These are phyloP conservation scores for Neelides folsomi DNA, from an alignment of 2,888 invertebrate species.

Conservation along the genomic window DNA sequence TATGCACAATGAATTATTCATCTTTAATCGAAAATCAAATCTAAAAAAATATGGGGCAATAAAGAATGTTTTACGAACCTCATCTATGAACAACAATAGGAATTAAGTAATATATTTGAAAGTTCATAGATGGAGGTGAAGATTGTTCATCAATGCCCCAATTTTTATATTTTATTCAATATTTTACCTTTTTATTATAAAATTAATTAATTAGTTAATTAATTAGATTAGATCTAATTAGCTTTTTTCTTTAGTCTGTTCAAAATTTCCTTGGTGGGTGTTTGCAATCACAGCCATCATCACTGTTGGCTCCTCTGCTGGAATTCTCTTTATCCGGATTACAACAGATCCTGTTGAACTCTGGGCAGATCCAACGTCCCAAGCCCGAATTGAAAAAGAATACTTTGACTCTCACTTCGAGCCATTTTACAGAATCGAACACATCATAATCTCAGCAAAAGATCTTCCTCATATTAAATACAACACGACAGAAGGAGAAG, in stretches of 20 bases:
- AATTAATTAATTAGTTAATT: too few relatives aligned
- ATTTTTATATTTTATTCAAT: too few relatives aligned
- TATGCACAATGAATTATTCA: too few relatives aligned
- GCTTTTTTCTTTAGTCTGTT: conserved; percentile 26
- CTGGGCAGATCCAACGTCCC: conserved; percentile 84
- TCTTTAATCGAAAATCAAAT: too few relatives aligned
- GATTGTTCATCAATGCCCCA: too few relatives aligned
- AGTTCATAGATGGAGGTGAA: too few relatives aligned
- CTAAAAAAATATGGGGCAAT: too few relatives aligned
- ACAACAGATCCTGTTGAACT: conserved; percentile 92
- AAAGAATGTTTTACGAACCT: too few relatives aligned
- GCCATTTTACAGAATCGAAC: conserved; percentile 88
- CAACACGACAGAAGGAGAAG: conserved; percentile 51
- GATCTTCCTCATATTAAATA: conserved; percentile 39
- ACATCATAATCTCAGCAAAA: conserved; percentile 58
- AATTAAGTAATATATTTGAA: too few relatives aligned
- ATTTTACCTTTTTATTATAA: too few relatives aligned
- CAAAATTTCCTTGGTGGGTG: conserved; percentile 22
- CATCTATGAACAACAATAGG: too few relatives aligned
- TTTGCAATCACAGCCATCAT: conserved; percentile 20
- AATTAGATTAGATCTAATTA: too few relatives aligned
- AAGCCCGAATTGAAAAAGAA: conserved; percentile 70
- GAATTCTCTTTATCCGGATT: conserved; percentile 59
- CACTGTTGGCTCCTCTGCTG: conserved; percentile 48
- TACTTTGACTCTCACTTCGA: conserved; percentile 89